These are phyloP conservation scores for Candidula unifasciata DNA, from an alignment of 2,888 invertebrate species.

Conservation along the genomic window DNA sequence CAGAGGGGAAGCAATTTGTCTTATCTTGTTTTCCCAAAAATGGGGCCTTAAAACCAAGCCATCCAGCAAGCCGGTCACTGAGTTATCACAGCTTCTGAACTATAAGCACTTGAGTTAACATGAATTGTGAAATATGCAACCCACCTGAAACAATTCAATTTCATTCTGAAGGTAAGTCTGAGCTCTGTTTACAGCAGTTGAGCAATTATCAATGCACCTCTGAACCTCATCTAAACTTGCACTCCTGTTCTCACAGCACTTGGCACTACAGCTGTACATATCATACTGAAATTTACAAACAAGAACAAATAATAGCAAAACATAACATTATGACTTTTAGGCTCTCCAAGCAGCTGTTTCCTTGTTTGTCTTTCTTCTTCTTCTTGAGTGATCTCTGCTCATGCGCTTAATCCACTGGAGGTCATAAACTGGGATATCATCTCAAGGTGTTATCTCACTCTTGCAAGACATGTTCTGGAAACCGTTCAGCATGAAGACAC, in stretches of 20 bases:
- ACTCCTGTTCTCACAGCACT: slow-evolving; percentile 88
- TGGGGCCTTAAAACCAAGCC: too few relatives aligned
- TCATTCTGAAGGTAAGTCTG: slow-evolving; percentile 86
- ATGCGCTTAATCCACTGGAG: too few relatives aligned
- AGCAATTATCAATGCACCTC: slow-evolving; percentile 90
- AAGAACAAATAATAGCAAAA: not conserved
- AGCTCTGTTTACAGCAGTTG: slow-evolving; percentile 85
- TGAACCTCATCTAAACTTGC: slow-evolving; percentile 88
- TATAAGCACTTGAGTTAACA: not conserved
- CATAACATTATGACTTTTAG: not conserved
- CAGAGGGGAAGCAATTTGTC: too few relatives aligned
- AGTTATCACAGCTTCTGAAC: not conserved
- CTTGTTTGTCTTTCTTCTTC: too few relatives aligned
- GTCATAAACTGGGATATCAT: too few relatives aligned
- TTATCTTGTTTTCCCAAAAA: too few relatives aligned
- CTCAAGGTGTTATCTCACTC: too few relatives aligned
- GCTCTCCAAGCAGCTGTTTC: too few relatives aligned
- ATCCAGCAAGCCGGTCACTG: too few relatives aligned
- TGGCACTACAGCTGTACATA: slow-evolving; percentile 93
- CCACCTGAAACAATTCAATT: slow-evolving; percentile 81
- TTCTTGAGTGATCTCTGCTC: too few relatives aligned
- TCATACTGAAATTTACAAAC: slow-evolving; percentile 65
- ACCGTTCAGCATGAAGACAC: too few relatives aligned
- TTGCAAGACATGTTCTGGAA: too few relatives aligned
- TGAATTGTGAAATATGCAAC: not conserved